Evolutionary conservation across 2,888 invertebrate genomes (phyloP), one percentile per base, ranked within the genome.

Genomic region (Polietes domitor): DNA sequence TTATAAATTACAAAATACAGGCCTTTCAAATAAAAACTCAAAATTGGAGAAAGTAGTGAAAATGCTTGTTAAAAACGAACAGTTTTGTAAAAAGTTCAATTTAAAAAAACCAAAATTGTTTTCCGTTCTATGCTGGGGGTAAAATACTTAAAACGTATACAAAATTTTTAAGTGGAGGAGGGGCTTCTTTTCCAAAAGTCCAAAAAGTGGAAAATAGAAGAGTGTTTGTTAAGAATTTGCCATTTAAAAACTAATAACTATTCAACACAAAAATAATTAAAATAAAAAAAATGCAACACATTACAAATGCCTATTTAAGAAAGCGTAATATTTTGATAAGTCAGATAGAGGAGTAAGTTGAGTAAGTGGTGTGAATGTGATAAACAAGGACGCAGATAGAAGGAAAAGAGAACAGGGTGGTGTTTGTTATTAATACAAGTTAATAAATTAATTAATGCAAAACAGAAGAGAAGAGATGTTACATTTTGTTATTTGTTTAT

Each of bases 1-100:
- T 58, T 58, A 70, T 72, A 76, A 76, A 79, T 79, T 79, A 82
- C 47, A 72, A 78, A 58, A 55, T 75, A 82, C 53, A 82, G 61
- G 82, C 74, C 58, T 75, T 74, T 71, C 37, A 26, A 37, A 43
- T 28, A 19, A 74, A 73, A 55, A 53, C 41, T 55, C 17, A 15
- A 10, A 73, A 73, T 19, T 43, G 26, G 72, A 65, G 63, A 61
- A 70, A 58, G 76, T 28, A 43, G n/a, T 37, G 12, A 58, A 76
- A 65, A 47, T 47, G 47, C n/a, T n/a, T 47, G 37, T 37, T 37
- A 37, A 37, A n/a, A 37, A 37, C 37, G 12, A 37, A 37, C 4
- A 37, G 12, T 37, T 3, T 37, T 37, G 37, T 37, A 12, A 37
- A n/a, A n/a, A 47, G 47, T 47, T n/a, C 2, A 47, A 53, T n/a